phyloP scores from a whole-genome alignment of 1,140 invertebrate species.

The Drosophila dunni region DNA sequence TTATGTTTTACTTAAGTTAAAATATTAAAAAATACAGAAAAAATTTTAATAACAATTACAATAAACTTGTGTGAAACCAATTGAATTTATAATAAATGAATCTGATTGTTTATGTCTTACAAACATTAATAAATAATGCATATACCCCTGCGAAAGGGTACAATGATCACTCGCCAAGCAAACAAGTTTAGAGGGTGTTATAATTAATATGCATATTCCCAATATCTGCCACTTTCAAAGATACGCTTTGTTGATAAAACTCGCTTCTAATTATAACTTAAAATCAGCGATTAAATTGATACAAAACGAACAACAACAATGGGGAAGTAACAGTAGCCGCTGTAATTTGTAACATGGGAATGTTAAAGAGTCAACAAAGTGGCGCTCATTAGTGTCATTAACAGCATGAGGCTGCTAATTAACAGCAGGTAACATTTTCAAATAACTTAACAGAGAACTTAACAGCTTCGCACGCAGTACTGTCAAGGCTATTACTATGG shows the following conservation, averaged over 20 bases:
- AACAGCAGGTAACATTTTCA: background rate
- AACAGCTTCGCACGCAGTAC: background rate
- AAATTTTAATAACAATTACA: too few species aligned
- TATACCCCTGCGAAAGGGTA: background rate
- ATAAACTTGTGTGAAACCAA: too few species aligned
- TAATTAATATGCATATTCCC: slow-evolving; percentile 2
- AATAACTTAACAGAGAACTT: slow-evolving; percentile 2
- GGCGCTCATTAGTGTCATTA: slow-evolving; percentile 1
- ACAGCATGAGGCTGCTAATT: background rate
- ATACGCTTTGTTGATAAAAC: background rate
- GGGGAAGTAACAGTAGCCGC: background rate
- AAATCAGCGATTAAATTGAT: background rate
- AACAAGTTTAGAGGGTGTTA: slow-evolving; percentile 1
- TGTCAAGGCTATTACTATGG: too few species aligned
- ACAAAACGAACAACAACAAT: background rate
- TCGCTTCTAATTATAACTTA: background rate
- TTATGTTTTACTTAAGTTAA: too few species aligned
- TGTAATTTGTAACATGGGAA: background rate
- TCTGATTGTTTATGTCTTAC: too few species aligned
- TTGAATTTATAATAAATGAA: too few species aligned
- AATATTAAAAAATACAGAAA: too few species aligned
- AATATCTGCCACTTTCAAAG: background rate
- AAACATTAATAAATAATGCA: background rate
- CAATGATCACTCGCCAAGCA: background rate
- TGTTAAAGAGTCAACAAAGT: background rate